Evolutionary conservation across 2,888 invertebrate species (phyloP), one percentile per base, ranked within the genome.

Genomic region (Andrena dorsata): DNA sequence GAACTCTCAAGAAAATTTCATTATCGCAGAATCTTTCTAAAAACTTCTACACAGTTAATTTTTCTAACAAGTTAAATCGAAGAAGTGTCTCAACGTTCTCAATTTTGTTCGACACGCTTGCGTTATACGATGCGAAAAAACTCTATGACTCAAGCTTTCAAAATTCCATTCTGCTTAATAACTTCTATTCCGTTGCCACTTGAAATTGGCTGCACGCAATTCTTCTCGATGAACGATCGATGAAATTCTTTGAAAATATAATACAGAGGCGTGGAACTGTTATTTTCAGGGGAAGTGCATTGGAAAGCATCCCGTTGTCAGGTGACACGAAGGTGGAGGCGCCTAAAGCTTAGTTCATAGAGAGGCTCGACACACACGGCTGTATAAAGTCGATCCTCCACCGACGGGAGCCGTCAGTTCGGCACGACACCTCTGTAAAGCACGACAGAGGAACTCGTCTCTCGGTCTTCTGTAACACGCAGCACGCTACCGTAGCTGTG

Each of bases 381-480:
- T 82, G 84, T 90, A 90, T 90, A 90, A 90, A 90, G 90, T 90
- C 88, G 86, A 86, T 90, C 84, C 88, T 87, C 89, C 80, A 82
- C 82, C 86, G 83, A 86, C 89, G 87, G 83, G 83, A 83, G 82
- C 86, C 87, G 88, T 86, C 87, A 90, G 90, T 90, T 87, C 85
- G 84, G 85, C 84, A 89, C 86, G 88, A 89, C 85, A 89, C 86
- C 86, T 86, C 90, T 86, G 84, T 79, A 86, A 87, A 87, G 86
- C 84, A 89, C 85, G 81, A 85, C 88, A 82, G 84, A 79, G 80
- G 77, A 74, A 72, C 79, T 85, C 84, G 82, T 47, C 69, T 86
- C 81, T 77, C 78, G 82, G 76, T 79, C 71, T 82, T 63, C 73
- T 71, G 49, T 63, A 74, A 51, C 76, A 76, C 71, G 73, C 73